A percentile compares a stretch with the other conserved stretches of the same genome.
phyloP scores from a whole-genome alignment of 2,888 invertebrate species.

The Prosopocoilus inquinatus region DNA sequence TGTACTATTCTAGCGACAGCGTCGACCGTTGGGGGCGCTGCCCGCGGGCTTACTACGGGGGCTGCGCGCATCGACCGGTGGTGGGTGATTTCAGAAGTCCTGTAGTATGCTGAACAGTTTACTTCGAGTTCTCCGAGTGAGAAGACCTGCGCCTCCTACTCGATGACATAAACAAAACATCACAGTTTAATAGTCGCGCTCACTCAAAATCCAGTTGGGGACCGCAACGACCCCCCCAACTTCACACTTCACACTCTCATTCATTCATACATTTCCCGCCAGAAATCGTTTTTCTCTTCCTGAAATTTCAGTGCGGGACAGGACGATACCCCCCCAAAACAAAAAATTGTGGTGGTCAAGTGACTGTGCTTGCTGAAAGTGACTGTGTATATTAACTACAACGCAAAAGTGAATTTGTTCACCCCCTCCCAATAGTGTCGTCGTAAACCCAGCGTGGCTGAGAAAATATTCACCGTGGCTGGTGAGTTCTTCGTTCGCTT shows the following conservation, averaged over 20 bases:
- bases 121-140: conserved; percentile 35
- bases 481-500: conserved; percentile 40
- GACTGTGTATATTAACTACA: neutral
- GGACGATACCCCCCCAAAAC: neutral
- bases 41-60: conserved; percentile 40
- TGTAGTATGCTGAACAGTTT: conserved; percentile 37
- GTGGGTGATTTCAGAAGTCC: conserved; percentile 35
- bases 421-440: conserved; percentile 36
- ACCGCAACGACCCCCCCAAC: conserved; percentile 4
- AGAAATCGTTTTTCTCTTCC: neutral
- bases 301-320: neutral
- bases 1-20: conserved; percentile 27
- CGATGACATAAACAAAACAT: conserved; percentile 18
- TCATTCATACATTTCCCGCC: neutral
- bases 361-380: conserved; percentile 11
- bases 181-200: neutral
- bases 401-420: conserved; percentile 19
- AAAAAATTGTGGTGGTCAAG: conserved; percentile 8
- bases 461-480: conserved; percentile 42
- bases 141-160: conserved; percentile 16
- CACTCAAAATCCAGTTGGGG: neutral
- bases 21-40: conserved; percentile 39
- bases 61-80: conserved; percentile 45
- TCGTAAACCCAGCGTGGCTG: conserved; percentile 33
- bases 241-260: neutral